These are phyloP conservation scores for Eulacestoma nigropectus DNA, from an alignment of 2,113 vertebrate genomes.

Conservation along the genomic window DNA sequence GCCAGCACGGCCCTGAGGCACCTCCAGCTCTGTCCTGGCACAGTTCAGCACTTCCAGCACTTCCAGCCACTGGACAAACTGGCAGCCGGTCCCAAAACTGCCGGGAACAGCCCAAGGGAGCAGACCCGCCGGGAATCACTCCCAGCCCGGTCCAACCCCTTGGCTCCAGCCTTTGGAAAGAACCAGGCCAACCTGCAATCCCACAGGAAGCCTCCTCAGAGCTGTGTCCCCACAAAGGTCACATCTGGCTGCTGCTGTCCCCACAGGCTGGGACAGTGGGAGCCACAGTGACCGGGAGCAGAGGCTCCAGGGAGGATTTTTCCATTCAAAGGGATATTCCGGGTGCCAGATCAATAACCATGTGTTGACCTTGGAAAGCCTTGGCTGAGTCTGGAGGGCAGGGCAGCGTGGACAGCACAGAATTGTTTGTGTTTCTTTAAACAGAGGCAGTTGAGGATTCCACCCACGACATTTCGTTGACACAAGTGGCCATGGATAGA, in stretches of 20 bases:
- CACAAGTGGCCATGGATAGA: background rate
- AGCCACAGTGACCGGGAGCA: background rate
- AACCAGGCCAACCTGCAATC: background rate
- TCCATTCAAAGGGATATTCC: background rate
- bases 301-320: background rate
- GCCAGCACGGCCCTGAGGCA: fast-evolving
- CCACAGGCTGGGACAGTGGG: background rate
- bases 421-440: background rate
- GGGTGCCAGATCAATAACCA: background rate
- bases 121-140: fast-evolving
- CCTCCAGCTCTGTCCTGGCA: background rate
- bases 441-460: background rate
- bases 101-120: background rate
- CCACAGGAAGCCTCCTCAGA: background rate
- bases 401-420: background rate
- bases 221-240: background rate
- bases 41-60: background rate
- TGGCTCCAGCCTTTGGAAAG: background rate
- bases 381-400: background rate
- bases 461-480: background rate
- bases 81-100: background rate
- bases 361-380: background rate
- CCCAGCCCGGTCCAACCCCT: background rate
- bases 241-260: background rate
- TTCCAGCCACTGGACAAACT: fast-evolving